Percentiles rank a stretch among this genome's conserved stretches.
Conservation (phyloP, 2,888 invertebrate genomes). For the Trissolcus japonicus region DNA sequence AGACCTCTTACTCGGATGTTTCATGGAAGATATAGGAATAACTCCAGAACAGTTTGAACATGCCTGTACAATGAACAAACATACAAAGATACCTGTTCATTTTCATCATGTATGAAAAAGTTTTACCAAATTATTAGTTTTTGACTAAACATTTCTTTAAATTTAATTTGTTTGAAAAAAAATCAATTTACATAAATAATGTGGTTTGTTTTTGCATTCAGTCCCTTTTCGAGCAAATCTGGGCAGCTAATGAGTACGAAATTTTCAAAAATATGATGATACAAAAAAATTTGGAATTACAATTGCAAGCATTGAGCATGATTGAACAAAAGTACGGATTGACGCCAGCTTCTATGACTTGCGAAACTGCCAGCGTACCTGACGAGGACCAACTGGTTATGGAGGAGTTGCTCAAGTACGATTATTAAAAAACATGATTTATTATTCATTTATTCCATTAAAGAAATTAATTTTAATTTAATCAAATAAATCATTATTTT, state of each 20-base stretch:
- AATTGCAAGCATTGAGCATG: constrained; percentile 90
- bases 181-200: neutral
- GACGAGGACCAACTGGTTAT: constrained; percentile 78
- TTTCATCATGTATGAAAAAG: constrained; percentile 79
- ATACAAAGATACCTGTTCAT: constrained; percentile 76
- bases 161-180: too few species aligned
- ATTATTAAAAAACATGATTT: neutral
- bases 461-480: neutral
- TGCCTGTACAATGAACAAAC: constrained; percentile 81
- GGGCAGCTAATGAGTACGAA: constrained; percentile 94
- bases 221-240: constrained; percentile 86
- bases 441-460: neutral
- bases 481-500: neutral
- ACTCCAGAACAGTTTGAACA: constrained; percentile 91
- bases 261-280: constrained; percentile 96
- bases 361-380: constrained; percentile 73
- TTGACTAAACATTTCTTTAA: too few species aligned
- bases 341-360: constrained; percentile 80
- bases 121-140: too few species aligned
- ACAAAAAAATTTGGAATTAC: constrained; percentile 93
- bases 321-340: constrained; percentile 87
- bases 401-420: constrained; percentile 80
- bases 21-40: constrained; percentile 95
- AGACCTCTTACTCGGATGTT: constrained; percentile 92
- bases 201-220: constrained; percentile 61